Conservation (phyloP, 2,888 invertebrate genomes). For the Hirtodrosophila duncani region DNA sequence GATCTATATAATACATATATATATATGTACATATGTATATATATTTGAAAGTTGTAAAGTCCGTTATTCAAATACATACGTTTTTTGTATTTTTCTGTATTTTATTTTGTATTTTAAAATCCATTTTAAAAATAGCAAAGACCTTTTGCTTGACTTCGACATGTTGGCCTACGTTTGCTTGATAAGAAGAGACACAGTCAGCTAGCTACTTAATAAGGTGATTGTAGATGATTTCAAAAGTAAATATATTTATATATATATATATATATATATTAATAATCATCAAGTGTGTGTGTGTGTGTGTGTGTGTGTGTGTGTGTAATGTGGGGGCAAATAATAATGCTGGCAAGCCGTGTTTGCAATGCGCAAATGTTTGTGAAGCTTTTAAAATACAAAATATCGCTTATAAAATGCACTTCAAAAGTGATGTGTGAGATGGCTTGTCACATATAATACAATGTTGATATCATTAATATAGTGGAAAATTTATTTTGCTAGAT, state of each 20-base stretch:
- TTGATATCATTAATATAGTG: no score
- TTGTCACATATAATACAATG: no score
- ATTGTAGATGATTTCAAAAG: background rate
- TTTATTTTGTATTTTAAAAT: background rate
- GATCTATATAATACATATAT: constrained; percentile 29
- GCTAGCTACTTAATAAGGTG: constrained; percentile 11
- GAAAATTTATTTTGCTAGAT: no score
- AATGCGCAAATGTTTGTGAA: no score
- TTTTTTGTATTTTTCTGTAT: background rate
- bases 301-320: no score
- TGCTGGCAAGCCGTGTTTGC: no score
- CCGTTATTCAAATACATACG: constrained; percentile 26
- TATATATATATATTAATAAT: background rate
- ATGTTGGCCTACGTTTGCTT: constrained; percentile 26
- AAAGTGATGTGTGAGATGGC: no score
- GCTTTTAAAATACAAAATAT: no score
- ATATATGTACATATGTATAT: constrained; percentile 3
- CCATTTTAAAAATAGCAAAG: constrained; percentile 32
- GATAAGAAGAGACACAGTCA: constrained; percentile 15
- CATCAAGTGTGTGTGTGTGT: background rate
- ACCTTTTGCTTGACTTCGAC: constrained; percentile 40
- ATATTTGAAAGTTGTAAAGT: constrained; percentile 34
- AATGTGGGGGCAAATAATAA: no score
- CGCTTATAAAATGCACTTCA: no score
- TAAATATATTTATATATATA: no score